Percentiles rank a stretch among this genome's conserved stretches.
Conservation (phyloP, 2,113 vertebrate species). For the Empidonax alnorum region DNA sequence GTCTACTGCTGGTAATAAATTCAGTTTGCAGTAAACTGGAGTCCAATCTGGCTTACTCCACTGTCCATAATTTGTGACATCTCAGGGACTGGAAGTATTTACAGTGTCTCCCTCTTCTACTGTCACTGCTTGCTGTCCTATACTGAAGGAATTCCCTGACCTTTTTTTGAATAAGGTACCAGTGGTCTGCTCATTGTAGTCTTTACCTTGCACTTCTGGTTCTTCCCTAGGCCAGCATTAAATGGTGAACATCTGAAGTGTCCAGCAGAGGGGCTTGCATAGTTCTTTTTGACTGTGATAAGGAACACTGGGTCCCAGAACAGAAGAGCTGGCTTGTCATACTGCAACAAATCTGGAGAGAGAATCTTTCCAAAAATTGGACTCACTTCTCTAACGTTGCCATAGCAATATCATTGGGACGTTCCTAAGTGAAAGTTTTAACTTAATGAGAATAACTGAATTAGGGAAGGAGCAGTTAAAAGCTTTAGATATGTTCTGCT, state of each 20-base stretch:
- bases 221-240: background rate
- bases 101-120: background rate
- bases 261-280: background rate
- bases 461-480: background rate
- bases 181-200: background rate
- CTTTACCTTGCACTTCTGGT: background rate
- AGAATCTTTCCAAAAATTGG: background rate
- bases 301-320: background rate
- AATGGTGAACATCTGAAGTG: background rate
- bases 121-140: background rate
- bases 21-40: background rate
- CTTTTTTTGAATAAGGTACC: background rate
- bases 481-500: background rate
- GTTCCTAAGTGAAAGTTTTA: background rate
- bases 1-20: background rate
- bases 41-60: background rate
- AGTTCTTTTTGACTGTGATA: background rate
- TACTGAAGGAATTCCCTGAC: background rate
- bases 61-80: background rate
- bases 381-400: background rate
- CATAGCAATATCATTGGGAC: conserved; percentile 8
- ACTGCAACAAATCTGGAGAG: background rate
- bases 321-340: background rate
- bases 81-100: background rate
- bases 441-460: background rate